These are phyloP conservation scores for Aspiorhynchus laticeps DNA, from an alignment of 2,113 vertebrate species.

Conservation along the genomic window DNA sequence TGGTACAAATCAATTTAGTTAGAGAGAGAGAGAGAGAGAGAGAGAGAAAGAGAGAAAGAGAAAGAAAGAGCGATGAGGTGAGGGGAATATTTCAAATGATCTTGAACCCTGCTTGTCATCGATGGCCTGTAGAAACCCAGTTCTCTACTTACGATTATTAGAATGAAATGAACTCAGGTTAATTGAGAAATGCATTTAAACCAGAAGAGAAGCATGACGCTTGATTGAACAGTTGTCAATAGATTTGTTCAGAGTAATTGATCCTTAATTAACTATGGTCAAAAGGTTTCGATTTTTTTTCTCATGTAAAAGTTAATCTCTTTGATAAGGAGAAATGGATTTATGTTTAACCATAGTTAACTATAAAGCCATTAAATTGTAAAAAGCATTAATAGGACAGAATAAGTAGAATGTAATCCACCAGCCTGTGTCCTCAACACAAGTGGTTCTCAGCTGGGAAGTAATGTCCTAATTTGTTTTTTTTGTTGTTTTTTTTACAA, in stretches of 20 bases:
- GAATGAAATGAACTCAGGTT: slow-evolving; percentile 10
- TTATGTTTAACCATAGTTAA: neutral
- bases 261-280: slow-evolving; percentile 18
- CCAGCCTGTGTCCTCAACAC: neutral
- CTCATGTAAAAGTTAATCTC: neutral
- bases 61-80: neutral
- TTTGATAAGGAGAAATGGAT: neutral
- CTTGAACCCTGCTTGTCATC: slow-evolving; percentile 27
- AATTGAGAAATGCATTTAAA: slow-evolving; percentile 56
- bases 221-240: slow-evolving; percentile 60
- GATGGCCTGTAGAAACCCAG: neutral
- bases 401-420: neutral
- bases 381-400: neutral
- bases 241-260: slow-evolving; percentile 51
- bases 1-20: slow-evolving; percentile 43
- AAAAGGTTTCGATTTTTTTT: neutral
- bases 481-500: neutral
- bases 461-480: neutral
- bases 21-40: neutral
- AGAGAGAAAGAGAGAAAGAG: too few species aligned
- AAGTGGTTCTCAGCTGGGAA: neutral
- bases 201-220: neutral
- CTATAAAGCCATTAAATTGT: neutral
- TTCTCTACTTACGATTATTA: slow-evolving; percentile 27
- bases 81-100: neutral